These are phyloP conservation scores for Drosophila ficusphila DNA, from an alignment of 1,140 invertebrate species.

Conservation along the genomic window DNA sequence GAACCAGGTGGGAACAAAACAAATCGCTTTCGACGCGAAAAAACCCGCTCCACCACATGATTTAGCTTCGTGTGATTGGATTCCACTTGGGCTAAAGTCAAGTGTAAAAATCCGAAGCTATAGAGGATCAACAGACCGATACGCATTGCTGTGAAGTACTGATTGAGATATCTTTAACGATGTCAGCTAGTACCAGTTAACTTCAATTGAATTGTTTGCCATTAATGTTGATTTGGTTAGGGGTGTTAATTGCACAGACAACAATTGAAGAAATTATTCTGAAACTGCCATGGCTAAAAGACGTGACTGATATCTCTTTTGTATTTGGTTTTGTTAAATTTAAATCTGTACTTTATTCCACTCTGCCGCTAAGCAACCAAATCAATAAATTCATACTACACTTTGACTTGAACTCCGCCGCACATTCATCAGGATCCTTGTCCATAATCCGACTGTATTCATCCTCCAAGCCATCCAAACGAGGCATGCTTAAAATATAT, in stretches of 20 bases:
- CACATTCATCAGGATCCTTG: conserved; percentile 48
- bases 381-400: conserved; percentile 67
- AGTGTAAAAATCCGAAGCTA: conserved; percentile 3
- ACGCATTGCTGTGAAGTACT: conserved; percentile 50
- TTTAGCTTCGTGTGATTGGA: conserved; percentile 39
- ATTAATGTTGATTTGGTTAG: background rate
- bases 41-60: conserved; percentile 65
- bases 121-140: conserved; percentile 32
- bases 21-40: conserved; percentile 72
- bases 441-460: conserved; percentile 67
- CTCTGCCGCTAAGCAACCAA: conserved; percentile 58
- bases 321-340: background rate
- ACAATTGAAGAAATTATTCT: conserved; percentile 11
- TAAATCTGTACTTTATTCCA: conserved; percentile 17
- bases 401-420: conserved; percentile 43
- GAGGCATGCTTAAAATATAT: conserved; percentile 53
- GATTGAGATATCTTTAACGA: conserved; percentile 50
- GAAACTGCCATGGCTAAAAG: background rate
- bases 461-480: conserved; percentile 64
- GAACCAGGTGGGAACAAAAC: conserved; percentile 67
- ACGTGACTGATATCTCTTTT: background rate
- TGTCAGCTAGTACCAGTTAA: background rate
- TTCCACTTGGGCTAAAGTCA: conserved; percentile 2
- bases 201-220: conserved; percentile 11
- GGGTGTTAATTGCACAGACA: conserved; percentile 21